Conservation (phyloP, 2,113 vertebrate genomes). For the Hoplias malabaricus region DNA sequence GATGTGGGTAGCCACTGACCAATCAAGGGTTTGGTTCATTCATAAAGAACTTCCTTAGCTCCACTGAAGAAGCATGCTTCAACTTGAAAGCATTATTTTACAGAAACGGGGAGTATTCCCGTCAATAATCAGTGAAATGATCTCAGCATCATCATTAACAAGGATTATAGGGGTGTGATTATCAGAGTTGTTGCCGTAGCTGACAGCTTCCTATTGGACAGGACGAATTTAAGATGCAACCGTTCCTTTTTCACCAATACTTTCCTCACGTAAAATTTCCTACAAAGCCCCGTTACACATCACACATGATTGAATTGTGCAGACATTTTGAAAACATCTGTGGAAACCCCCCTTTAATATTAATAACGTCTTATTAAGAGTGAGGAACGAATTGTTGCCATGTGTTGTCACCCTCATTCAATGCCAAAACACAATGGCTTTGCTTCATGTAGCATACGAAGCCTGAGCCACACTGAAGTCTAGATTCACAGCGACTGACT, state of each 20-base stretch:
- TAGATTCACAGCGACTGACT: neutral
- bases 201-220: neutral
- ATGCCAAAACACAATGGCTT: too few relatives aligned
- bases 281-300: too few relatives aligned
- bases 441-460: neutral
- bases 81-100: constrained; percentile 18
- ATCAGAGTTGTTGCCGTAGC: neutral
- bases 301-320: too few relatives aligned
- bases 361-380: neutral
- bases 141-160: constrained; percentile 6
- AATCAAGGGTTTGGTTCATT: constrained; percentile 35
- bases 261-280: neutral
- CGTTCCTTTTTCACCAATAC: neutral
- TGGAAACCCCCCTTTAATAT: neutral
- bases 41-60: constrained; percentile 37
- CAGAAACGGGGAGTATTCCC: too few relatives aligned
- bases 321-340: neutral
- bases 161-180: neutral
- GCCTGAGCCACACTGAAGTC: neutral
- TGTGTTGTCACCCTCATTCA: neutral
- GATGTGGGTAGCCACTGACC: constrained; percentile 61
- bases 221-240: too few relatives aligned
- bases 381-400: too few relatives aligned
- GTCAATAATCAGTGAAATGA: constrained; percentile 23
- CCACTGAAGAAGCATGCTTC: constrained; percentile 25